Evolutionary conservation across 2,797 vertebrate genomes (phyloP).

Genomic region (Pteropus rufus): DNA sequence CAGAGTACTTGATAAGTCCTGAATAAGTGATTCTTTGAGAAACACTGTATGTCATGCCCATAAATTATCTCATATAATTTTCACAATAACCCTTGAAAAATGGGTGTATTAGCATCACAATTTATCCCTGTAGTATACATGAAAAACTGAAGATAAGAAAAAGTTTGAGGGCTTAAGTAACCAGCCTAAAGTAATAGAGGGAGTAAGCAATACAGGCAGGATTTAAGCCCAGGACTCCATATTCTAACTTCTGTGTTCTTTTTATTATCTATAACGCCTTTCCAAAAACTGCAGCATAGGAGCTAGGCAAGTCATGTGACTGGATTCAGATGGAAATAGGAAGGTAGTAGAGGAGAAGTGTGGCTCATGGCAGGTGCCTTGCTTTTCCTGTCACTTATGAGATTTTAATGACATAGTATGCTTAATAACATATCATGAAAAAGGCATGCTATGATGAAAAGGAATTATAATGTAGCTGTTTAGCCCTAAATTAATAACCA

Average conservation of each 20-base stretch:
- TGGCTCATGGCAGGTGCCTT: rapidly evolving
- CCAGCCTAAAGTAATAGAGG: not conserved
- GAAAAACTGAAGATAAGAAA: not conserved
- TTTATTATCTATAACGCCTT: not conserved
- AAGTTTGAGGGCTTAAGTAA: not conserved
- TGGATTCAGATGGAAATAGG: not conserved
- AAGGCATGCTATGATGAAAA: not conserved
- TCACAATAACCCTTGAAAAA: not conserved
- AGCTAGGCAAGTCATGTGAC: not conserved
- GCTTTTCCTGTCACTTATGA: not conserved
- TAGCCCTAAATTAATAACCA: not conserved
- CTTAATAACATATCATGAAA: not conserved
- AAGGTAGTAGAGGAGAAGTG: not conserved
- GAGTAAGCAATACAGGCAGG: not conserved
- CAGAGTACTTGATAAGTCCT: not conserved
- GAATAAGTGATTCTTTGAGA: not conserved
- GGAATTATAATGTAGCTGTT: not conserved
- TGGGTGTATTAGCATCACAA: not conserved
- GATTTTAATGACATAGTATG: not conserved
- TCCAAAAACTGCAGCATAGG: not conserved
- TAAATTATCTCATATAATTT: not conserved
- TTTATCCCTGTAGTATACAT: not conserved
- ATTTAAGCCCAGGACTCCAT: not conserved
- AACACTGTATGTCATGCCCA: not conserved
- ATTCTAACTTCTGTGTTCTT: not conserved